Base-by-base conservation (phyloP, 2,797 vertebrate genomes). In the Ateles fusciceps region DNA sequence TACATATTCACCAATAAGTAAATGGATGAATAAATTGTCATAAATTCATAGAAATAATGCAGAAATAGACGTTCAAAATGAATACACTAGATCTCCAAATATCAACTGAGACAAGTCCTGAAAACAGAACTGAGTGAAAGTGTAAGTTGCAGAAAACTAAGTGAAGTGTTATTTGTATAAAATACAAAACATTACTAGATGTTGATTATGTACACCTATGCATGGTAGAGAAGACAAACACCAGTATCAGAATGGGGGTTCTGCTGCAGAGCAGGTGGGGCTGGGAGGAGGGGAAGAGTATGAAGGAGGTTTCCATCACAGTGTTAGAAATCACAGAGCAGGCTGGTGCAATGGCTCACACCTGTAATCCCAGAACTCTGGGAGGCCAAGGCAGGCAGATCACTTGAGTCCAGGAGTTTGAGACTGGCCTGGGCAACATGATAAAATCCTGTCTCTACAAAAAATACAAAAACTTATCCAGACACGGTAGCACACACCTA, bases 111-210 rank as follows among this genome's bases (percentile, higher is more conserved):
- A 59, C 44, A 83, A 71, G 90, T 61, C 24, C 42, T 17, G 21
- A 96, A 94, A 89, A 81, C 17, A 88, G 72, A 94, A 85, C 4
- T 42, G 36, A 81, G 36, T 28, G 68, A 85, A 94, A 94, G 71
- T 22, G 4, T 71, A 94, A 85, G 42, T 28, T 79, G 39, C n/a
- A 46, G 36, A 28, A 81, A 68, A 74, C n/a, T 26, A 4, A 36
- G 4, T 39, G 28, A 59, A 30, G 39, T 81, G 12, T 52, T 64
- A 71, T 52, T 61, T 85, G 52, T 21, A 52, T 30, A 48, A 92
- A 93, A 88, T 42, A 42, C 15, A 86, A 76, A 91, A 13, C 13
- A 22, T 28, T 10, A 68, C 39, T 26, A 26, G 59, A 68, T 74
- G 74, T 59, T 26, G 14, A 68, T 59, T 46, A 84, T 21, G n/a